A percentile compares a stretch with the other conserved stretches of the same genome.
Evolutionary conservation across 1,140 invertebrate genomes (phyloP).

Genomic region (Lasioglossum albipes): DNA sequence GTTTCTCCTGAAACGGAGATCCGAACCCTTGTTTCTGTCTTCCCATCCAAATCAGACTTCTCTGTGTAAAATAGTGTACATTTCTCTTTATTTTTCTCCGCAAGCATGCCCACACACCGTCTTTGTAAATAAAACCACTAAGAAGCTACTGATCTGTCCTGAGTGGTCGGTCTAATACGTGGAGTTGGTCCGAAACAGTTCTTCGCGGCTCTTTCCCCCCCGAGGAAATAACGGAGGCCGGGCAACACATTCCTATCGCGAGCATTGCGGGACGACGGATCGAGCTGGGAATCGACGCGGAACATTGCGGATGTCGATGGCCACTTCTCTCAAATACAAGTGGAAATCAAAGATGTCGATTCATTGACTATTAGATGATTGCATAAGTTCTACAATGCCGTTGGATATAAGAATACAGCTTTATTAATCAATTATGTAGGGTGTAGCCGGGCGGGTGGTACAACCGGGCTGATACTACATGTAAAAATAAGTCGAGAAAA

Average conservation of each 20-base stretch:
- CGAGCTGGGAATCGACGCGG: neutral
- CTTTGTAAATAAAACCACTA: slow-evolving; percentile 53
- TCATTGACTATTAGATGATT: too few species aligned
- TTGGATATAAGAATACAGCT: too few species aligned
- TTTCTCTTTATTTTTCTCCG: slow-evolving; percentile 3
- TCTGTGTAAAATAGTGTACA: slow-evolving; percentile 51
- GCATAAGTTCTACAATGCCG: too few species aligned
- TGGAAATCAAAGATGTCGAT: too few species aligned
- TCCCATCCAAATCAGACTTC: neutral
- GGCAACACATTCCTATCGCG: neutral
- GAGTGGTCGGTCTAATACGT: neutral
- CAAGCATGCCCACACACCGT: slow-evolving; percentile 5
- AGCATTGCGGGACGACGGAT: neutral
- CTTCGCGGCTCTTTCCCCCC: neutral
- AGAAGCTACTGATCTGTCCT: neutral
- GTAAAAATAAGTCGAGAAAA: too few species aligned
- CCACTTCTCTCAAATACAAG: too few species aligned
- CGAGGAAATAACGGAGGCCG: neutral
- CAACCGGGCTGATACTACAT: too few species aligned
- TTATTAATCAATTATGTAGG: too few species aligned
- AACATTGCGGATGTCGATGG: neutral
- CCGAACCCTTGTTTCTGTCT: neutral
- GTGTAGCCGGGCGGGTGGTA: too few species aligned
- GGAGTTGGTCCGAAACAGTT: neutral
- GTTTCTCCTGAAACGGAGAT: neutral